Base-by-base conservation (phyloP, 2,888 invertebrate species). In the Philhelius pedissequus region DNA sequence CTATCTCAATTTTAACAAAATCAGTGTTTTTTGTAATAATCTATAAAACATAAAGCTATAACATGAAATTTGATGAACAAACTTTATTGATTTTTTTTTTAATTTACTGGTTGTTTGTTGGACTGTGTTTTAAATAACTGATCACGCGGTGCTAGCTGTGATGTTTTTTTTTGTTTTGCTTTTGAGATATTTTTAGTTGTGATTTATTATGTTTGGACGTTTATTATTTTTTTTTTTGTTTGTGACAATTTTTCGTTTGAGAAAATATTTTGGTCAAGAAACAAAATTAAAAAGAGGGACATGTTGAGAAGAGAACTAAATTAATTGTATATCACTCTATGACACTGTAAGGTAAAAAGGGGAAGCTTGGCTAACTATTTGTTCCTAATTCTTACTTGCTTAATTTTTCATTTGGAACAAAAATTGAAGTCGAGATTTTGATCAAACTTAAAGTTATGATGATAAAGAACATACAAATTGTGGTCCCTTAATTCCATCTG, bases 141-240 rank as follows among this genome's bases (percentile, higher is more conserved):
- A 8, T 2, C 15, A 27, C 11, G 1, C 6, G 6, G 15, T 13
- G 32, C 15, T 13, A 7, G 1, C 6, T 2, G 15, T 13, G 32
- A 30, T 13, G 13, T 30, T 54, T 54, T 30, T 15, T 54, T 30
- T 54, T n/a, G n/a, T n/a, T n/a, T 30, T 54, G 0, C 3, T 5
- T 54, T 32, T 3, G 27, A 52, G 56, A 56, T 56, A 32, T 56
- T 32, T 32, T 56, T 27, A 27, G 30, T 30, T 13, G 13, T 66
- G 71, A 58, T 58, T 52, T 52, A 76, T 70, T 54, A 68, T 52
- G 60, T 58, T 76, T 56, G 66, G 71, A 66, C 43, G n/a, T n/a
- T n/a, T n/a, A n/a, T n/a, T n/a, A n/a, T n/a, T 66, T 81, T 73
- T 78, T 74, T 62, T 78, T 3, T 25, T 25, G 25, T n/a, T 13